Evolutionary conservation across 2,888 invertebrate species (phyloP), one percentile per base, ranked within the genome.

Genomic region (Agrilus mali): DNA sequence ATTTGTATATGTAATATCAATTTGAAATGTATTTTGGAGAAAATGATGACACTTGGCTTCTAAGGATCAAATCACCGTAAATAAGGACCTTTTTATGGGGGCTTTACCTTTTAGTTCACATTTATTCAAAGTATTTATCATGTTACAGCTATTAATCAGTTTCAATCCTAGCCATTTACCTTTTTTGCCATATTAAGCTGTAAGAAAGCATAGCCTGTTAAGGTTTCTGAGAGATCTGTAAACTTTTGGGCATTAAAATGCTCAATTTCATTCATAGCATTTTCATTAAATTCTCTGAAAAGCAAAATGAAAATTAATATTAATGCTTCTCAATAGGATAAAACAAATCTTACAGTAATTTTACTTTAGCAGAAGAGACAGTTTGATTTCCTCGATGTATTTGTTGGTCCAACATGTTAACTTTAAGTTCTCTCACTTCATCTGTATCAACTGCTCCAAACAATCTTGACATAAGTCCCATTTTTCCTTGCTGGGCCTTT

Each of bases 401-500:
- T 63, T 80, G 79, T 53, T 74, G 69, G 62, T 84, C 83, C 41
- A 84, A 65, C 41, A 73, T 71, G 41, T 76, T 70, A 43, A 83
- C 75, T 62, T 78, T 77, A 53, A 80, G 70, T 63, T 84, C 83
- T 17, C 82, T 73, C 36, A 82, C 80, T 55, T 84, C 83, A 59
- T 83, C 84, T 0, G 82, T 82, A 56, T 84, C 84, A 0, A 82
- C 80, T 43, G 81, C 77, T 34, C 83, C 83, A 63, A 84, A 82
- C 47, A 84, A 59, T 0, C 82, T 72, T 1, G 82, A 80, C 76
- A 85, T 80, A n/a, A 84, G 57, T 0, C 82, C 77, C 0, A 77
- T 71, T 60, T 81, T 82, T 45, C 84, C 84, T 55, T 76, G 76
- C 37, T 75, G 74, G 1, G 77, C 76, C 39, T 73, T 71, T 15